Conservation (phyloP, 2,888 invertebrate genomes). For the Chymomyza procnemis region DNA sequence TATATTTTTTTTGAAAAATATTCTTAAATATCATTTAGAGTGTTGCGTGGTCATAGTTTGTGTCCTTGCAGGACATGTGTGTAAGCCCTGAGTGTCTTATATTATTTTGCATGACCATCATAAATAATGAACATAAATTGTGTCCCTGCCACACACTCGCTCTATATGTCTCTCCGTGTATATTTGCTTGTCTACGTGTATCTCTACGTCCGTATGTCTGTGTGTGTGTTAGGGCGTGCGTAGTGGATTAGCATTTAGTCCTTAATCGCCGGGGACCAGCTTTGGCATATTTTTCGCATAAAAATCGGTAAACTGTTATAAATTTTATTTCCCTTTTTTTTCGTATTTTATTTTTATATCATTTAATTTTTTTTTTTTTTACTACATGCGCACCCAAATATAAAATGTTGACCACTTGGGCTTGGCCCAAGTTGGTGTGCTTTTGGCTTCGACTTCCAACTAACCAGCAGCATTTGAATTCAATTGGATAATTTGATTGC, state of each 20-base stretch:
- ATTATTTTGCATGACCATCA: constrained; percentile 31
- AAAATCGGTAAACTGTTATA: constrained; percentile 27
- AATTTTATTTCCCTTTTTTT: constrained; percentile 22
- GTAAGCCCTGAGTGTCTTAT: constrained; percentile 18
- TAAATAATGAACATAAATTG: constrained; percentile 54
- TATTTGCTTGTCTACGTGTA: not conserved
- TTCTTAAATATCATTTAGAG: constrained; percentile 32
- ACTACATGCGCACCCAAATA: not conserved
- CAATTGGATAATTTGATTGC: constrained; percentile 45
- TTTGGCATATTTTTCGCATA: not conserved
- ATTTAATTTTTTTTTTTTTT: not conserved
- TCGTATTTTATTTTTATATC: not conserved
- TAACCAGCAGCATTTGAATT: constrained; percentile 5
- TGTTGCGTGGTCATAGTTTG: not conserved
- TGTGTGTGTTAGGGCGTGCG: constrained; percentile 2
- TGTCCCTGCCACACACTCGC: constrained; percentile 6
- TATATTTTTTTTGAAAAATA: constrained; percentile 38
- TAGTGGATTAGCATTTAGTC: constrained; percentile 21
- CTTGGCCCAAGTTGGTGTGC: not conserved
- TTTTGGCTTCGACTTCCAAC: not conserved
- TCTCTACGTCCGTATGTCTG: not conserved
- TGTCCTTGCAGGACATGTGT: not conserved
- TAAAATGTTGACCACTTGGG: not conserved
- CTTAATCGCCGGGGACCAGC: constrained; percentile 37
- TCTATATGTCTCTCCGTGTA: not conserved